Base-by-base conservation (phyloP, 2,888 invertebrate species). In the Synanthedon formicaeformis region DNA sequence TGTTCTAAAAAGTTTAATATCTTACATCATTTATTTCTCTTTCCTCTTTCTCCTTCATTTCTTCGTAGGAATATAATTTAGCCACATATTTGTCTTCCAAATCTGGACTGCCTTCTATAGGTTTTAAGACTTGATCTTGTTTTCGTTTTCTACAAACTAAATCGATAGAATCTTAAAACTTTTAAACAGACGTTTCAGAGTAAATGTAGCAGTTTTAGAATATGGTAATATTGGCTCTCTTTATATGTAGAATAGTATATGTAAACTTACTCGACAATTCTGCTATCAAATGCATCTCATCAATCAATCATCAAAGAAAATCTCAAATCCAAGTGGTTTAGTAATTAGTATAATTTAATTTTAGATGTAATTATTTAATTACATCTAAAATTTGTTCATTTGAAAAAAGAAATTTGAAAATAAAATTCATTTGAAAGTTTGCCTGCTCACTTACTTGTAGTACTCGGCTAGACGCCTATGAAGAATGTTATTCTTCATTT, bases 401-500 rank as follows among this genome's bases (percentile, higher is more conserved):
- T n/a, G n/a, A n/a, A n/a, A n/a, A n/a, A n/a, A n/a, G n/a, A n/a
- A n/a, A n/a, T n/a, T n/a, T n/a, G n/a, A n/a, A n/a, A n/a, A n/a
- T n/a, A n/a, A n/a, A n/a, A n/a, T n/a, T n/a, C n/a, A n/a, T n/a
- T n/a, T n/a, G n/a, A 34, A 14, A 50, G 12, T 34, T 40, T 48
- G 18, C 12, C 16, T 48, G 18, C 12, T 14, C 13, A 63, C 65
- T 51, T 68, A 84, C 85, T 78, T 87, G 61, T 81, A 88, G 69
- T 84, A 87, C 51, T 88, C 88, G n/a, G 78, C 80, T 48, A 88
- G 61, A 52, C 85, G 67, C 23, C 82, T 69, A 66, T 87, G 85
- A 10, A 87, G 64, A 40, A 88, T 69, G 48, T 77, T 81, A 52
- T 88, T 88, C 51, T 78, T 84, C 50, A 86, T 58, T 57, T 81